Evolutionary conservation across 2,113 vertebrate species (phyloP), one percentile per base, ranked within the genome.

Genomic region (Halcyon malimbica): DNA sequence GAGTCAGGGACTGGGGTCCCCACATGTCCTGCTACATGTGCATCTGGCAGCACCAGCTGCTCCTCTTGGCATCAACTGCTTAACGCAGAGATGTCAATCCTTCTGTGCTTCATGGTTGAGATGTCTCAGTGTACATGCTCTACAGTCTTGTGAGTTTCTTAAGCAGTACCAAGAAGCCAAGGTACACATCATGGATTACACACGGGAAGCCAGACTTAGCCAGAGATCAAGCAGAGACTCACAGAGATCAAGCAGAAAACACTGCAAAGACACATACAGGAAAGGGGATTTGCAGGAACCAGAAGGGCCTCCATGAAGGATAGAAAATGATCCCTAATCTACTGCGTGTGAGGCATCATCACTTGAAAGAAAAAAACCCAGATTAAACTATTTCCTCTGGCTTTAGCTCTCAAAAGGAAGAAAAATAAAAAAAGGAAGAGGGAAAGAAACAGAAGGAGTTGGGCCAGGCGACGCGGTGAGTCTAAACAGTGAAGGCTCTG

Each of bases 11-110:
- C 26, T 5, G 1, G 23, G 25, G 33, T 42, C 26, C 48, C 16
- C 60, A 19, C 0, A 0, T 8, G 20, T 67, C 60, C 69, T 31
- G 37, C 29, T 8, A 76, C 35, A 50, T 0, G 0, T 39, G 18
- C 2, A 2, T 14, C 44, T 12, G 42, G 39, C 78, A 94, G 75
- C 70, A 75, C 33, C 33, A 82, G 67, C 68, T 83, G 87, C 50
- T 94, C 33, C 41, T 44, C 48, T 53, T 56, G 59, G 73, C 68
- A 77, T 18, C 0, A 11, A 62, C 16, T 50, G n/a, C 78, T 78
- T 0, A 0, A 75, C 56, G 65, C 41, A 84, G 82, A 51, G 48
- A 67, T 6, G 17, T 53, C 8, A 5, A 69, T 85, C 74, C 53
- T 48, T 59, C 75, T 20, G 20, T 48, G 35, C 48, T 68, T 87